phyloP scores from a whole-genome alignment of 2,113 vertebrate species.

The Podarcis raffonei region DNA sequence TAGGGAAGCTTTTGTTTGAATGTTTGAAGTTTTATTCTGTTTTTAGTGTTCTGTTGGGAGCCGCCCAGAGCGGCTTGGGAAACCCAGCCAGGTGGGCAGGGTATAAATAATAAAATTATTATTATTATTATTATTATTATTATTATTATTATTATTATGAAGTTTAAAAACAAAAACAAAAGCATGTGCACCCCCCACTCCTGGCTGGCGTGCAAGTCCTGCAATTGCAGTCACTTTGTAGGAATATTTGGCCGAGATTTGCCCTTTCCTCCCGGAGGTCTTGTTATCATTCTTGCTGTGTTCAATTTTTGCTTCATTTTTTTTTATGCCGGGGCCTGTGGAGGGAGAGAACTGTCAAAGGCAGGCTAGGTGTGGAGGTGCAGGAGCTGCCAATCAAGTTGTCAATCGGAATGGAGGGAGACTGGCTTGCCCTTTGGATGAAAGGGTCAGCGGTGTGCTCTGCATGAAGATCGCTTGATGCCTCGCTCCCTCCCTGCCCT shows the following conservation, averaged over 20 bases:
- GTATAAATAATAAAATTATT: too few species aligned
- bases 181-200: not conserved
- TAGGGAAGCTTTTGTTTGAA: too few species aligned
- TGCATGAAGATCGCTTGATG: rapidly evolving
- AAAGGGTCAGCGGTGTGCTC: rapidly evolving
- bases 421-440: not conserved
- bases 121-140: too few species aligned
- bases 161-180: too few species aligned
- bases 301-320: not conserved
- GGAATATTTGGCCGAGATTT: not conserved
- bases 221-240: not conserved
- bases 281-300: not conserved
- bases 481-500: rapidly evolving
- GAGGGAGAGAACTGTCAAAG: not conserved
- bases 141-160: too few species aligned
- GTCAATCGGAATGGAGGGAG: not conserved
- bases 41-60: too few species aligned
- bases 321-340: not conserved
- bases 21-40: too few species aligned
- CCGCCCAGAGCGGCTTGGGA: too few species aligned
- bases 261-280: not conserved
- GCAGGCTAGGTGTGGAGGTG: not conserved
- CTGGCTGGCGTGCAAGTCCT: too few species aligned
- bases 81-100: too few species aligned
- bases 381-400: not conserved